Base-by-base conservation (phyloP, 2,797 vertebrate genomes). In the Acanthurus tractus region DNA sequence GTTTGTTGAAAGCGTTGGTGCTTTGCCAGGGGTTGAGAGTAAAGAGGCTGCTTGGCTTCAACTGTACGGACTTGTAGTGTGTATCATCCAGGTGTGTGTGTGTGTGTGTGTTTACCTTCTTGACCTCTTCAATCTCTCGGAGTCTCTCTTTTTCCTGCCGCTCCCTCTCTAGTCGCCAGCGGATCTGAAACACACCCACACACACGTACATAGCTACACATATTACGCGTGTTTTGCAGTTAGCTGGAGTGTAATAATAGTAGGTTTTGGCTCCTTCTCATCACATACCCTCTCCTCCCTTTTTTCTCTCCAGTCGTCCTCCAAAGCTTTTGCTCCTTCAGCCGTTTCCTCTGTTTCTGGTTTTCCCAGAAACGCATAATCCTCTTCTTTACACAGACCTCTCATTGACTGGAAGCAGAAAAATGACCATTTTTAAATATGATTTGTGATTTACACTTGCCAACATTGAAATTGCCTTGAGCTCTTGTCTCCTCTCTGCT, bases 331-430 rank as follows among this genome's bases (percentile, higher is more conserved):
- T 0, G 11, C 40, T 65, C 63, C 76, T 25, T 84, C 70, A 0
- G 17, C 12, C 0, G 18, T 9, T 23, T 57, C 54, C 44, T 63
- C 25, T 2, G 20, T 25, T 1, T 71, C 70, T 22, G 76, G 49
- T 8, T 1, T 62, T 65, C 73, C 91, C 79, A 95, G 83, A 78
- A 95, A 95, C 0, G 25, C 73, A 8, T 94, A 95, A 79, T 95
- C 94, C 57, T 95, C 95, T 77, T 95, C 94, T 88, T 92, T 94
- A 66, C 94, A 95, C 64, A 95, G 83, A 42, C 84, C 88, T 73
- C 95, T 90, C 95, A 95, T 94, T 13, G 93, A 90, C 94, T 95
- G 7, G 36, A 74, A 64, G 12, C 70, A 63, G 42, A 76, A 69
- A 69, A 76, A 52, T 34, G 9, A 2, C 18, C 18, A 40, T 15